Base-by-base conservation (phyloP, 2,797 vertebrate genomes). In the Psittacula derbiana region DNA sequence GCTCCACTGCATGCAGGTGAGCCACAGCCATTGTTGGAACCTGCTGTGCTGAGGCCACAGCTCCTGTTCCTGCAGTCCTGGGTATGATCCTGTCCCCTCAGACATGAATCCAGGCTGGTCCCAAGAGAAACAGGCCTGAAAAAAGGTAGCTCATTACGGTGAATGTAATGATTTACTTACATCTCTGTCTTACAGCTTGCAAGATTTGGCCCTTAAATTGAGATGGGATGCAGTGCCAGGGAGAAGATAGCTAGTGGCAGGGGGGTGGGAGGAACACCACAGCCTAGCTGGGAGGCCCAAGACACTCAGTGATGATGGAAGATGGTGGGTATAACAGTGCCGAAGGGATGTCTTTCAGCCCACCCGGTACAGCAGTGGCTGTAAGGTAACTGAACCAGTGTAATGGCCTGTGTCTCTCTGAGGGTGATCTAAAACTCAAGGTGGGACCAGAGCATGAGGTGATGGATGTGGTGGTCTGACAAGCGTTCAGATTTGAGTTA, bases 311-410 rank as follows among this genome's bases (percentile, higher is more conserved):
- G 38, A 2, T 28, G 33, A 1, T 33, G 47, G 47, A 27, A 50
- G 58, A 16, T 2, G 41, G 21, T 33, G 20, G 20, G 38, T 28
- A 0, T 8, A n/a, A 46, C 44, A 13, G 40, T 41, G 50, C 24
- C 38, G 58, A 18, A 46, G 24, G 10, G 38, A 16, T 21, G 36
- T 18, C 20, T 71, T 47, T 72, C 66, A 72, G 23, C 38, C 8
- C 0, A 0, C 33, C 8, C 0, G 0, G 16, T 18, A 11, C 31
- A 47, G 11, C 15, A n/a, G 43, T 2, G 24, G 27, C 57, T 53
- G 28, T 1, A n/a, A 49, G 27, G 52, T 12, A 33, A 50, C 11
- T 2, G 6, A n/a, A 55, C 4, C 36, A 33, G 25, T 25, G 17
- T 4, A 14, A 38, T 1, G 13, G 15, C 28, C 15, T 66, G 27